These are phyloP conservation scores for Betta splendens DNA, from an alignment of 2,797 vertebrate species.

Conservation along the genomic window DNA sequence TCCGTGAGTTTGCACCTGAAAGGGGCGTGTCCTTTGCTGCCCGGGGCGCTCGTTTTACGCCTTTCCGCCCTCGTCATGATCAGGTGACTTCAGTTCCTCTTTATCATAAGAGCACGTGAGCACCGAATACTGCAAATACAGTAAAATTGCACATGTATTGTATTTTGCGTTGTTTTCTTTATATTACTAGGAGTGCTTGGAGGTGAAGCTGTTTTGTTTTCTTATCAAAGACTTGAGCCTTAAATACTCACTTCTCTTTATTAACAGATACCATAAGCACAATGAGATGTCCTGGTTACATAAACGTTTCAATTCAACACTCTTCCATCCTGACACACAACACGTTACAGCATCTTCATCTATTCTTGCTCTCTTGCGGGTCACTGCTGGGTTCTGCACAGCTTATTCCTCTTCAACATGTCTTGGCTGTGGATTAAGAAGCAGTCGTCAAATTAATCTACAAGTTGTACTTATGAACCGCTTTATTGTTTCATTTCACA, in stretches of 20 bases:
- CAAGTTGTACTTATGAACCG: neutral
- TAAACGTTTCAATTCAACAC: slow-evolving; percentile 63
- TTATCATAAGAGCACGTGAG: neutral
- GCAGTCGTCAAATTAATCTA: neutral
- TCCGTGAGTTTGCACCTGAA: too few relatives aligned
- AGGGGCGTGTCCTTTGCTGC: too few relatives aligned
- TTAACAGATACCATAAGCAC: neutral
- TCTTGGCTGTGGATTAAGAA: slow-evolving; percentile 48
- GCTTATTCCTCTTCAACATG: slow-evolving; percentile 41
- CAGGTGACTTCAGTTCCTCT: neutral
- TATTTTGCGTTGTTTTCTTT: too few relatives aligned
- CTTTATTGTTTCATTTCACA: neutral
- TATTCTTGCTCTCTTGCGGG: neutral
- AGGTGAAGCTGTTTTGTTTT: too few relatives aligned
- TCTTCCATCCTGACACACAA: slow-evolving; percentile 48
- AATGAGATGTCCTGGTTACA: neutral
- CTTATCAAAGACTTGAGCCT: neutral
- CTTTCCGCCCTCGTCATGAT: too few relatives aligned
- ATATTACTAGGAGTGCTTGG: too few relatives aligned
- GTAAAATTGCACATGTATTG: too few relatives aligned
- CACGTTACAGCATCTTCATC: slow-evolving; percentile 13
- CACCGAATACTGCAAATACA: too few relatives aligned
- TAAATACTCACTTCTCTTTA: neutral
- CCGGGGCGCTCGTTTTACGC: too few relatives aligned
- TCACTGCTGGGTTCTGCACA: slow-evolving; percentile 4